Conservation (phyloP, 2,797 vertebrate species). For the Darevskia nairensis region DNA sequence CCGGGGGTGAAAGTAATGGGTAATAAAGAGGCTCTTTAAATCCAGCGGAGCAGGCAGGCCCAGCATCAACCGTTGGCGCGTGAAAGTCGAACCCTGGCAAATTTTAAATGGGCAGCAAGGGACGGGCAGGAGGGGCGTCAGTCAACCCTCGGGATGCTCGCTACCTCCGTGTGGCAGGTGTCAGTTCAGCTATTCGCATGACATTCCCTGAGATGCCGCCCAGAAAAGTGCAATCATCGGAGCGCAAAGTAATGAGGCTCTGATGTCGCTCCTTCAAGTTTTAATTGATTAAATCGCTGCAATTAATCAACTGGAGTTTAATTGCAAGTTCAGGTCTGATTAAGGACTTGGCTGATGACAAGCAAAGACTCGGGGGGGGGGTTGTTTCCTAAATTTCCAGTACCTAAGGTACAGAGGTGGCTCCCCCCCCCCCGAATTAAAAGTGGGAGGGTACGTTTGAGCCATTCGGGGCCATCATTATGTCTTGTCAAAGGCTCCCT, state of each 20-base stretch:
- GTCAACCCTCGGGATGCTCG: background rate
- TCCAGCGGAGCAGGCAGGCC: too few relatives aligned
- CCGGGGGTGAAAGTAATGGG: slow-evolving; percentile 14
- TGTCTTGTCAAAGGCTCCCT: too few relatives aligned
- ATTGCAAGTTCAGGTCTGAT: background rate
- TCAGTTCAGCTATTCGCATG: too few relatives aligned
- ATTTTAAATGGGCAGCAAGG: background rate
- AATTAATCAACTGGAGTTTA: background rate
- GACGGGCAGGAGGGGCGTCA: background rate
- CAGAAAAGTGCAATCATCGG: background rate
- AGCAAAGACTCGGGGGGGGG: background rate
- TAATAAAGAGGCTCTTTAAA: slow-evolving; percentile 10
- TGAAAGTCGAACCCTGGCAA: background rate
- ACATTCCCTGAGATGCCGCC: too few relatives aligned
- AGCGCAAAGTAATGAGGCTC: background rate
- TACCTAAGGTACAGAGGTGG: background rate
- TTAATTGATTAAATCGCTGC: slow-evolving; percentile 6
- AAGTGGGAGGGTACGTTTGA: background rate
- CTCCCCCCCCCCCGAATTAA: background rate
- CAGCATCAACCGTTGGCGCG: background rate
- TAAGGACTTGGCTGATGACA: background rate
- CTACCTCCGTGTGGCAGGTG: background rate
- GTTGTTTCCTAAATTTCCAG: background rate
- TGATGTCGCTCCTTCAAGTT: background rate
- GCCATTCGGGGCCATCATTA: too few relatives aligned